A percentile compares a stretch with the other conserved stretches of the same genome.
Evolutionary conservation across 2,888 invertebrate species (phyloP).

Genomic region (Caenorhabditis zanzibari): DNA sequence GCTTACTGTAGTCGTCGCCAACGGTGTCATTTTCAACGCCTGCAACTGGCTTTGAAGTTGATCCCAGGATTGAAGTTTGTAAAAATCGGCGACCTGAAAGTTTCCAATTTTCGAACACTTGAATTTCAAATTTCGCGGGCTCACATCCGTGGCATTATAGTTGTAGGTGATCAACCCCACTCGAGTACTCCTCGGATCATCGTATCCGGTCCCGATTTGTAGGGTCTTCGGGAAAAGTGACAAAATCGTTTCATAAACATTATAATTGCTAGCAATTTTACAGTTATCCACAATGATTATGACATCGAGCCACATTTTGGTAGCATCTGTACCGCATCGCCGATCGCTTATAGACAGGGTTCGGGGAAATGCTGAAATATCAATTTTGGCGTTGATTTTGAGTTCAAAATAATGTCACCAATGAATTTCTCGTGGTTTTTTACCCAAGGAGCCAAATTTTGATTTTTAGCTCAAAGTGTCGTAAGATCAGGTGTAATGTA

Average conservation of each 20-base stretch:
- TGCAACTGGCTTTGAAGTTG: slow-evolving; percentile 32
- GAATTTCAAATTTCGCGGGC: too few relatives aligned
- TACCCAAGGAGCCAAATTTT: background rate
- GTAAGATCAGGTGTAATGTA: slow-evolving; percentile 1
- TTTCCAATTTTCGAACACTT: background rate
- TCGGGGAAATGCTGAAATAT: slow-evolving; percentile 6
- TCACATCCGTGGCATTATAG: slow-evolving; percentile 51
- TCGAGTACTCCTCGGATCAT: slow-evolving; percentile 45
- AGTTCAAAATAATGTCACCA: background rate
- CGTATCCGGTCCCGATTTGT: slow-evolving; percentile 49
- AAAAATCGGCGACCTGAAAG: slow-evolving; percentile 50
- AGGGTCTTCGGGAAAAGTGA: slow-evolving; percentile 27
- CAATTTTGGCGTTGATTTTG: background rate
- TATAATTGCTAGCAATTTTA: background rate
- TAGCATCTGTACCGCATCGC: slow-evolving; percentile 32
- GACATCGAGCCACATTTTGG: slow-evolving; percentile 51
- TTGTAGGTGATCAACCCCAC: slow-evolving; percentile 55
- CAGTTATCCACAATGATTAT: slow-evolving; percentile 55
- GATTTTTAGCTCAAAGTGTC: background rate
- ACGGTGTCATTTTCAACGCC: slow-evolving; percentile 28
- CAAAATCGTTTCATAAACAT: slow-evolving; percentile 39
- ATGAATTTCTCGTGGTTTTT: background rate
- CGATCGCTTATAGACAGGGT: slow-evolving; percentile 20
- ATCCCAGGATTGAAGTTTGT: slow-evolving; percentile 42
- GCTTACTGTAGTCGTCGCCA: background rate